Conservation (phyloP, 1,140 invertebrate species). For the Pinna nobilis region DNA sequence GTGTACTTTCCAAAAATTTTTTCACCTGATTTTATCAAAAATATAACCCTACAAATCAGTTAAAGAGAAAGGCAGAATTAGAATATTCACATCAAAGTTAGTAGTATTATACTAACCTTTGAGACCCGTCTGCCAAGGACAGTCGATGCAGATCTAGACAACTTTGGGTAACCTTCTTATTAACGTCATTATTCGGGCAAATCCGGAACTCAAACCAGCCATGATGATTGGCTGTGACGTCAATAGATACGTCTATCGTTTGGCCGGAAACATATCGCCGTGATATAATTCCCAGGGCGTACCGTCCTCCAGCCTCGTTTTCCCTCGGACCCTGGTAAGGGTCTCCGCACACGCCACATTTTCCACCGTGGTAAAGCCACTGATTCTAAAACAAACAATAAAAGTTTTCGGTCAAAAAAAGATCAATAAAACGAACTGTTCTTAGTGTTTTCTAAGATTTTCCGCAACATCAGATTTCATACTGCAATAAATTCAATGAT, state of each 20-base stretch:
- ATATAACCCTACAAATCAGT: too few relatives aligned
- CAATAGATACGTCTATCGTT: constrained; percentile 43
- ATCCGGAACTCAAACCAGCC: constrained; percentile 92
- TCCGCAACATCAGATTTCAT: too few relatives aligned
- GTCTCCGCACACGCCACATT: constrained; percentile 76
- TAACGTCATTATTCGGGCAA: constrained; percentile 80
- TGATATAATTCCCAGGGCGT: constrained; percentile 68
- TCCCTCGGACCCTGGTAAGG: constrained; percentile 56
- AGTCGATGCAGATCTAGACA: constrained; percentile 53
- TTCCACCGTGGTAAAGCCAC: constrained; percentile 50
- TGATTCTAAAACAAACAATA: too few relatives aligned
- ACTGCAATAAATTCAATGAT: too few relatives aligned
- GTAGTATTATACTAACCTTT: constrained; percentile 1
- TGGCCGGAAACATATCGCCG: constrained; percentile 61
- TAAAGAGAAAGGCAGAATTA: too few relatives aligned
- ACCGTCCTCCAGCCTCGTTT: constrained; percentile 72
- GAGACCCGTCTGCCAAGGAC: constrained; percentile 2
- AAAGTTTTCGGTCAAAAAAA: too few relatives aligned
- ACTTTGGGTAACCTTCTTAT: constrained; percentile 38
- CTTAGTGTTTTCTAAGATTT: too few relatives aligned
- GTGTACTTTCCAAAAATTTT: too few relatives aligned
- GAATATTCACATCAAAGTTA: too few relatives aligned
- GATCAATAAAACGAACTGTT: too few relatives aligned
- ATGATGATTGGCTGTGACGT: constrained; percentile 45
- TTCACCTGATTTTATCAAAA: too few relatives aligned